phyloP scores from a whole-genome alignment of 1,140 invertebrate genomes.

The Aphelenchoides besseyi region DNA sequence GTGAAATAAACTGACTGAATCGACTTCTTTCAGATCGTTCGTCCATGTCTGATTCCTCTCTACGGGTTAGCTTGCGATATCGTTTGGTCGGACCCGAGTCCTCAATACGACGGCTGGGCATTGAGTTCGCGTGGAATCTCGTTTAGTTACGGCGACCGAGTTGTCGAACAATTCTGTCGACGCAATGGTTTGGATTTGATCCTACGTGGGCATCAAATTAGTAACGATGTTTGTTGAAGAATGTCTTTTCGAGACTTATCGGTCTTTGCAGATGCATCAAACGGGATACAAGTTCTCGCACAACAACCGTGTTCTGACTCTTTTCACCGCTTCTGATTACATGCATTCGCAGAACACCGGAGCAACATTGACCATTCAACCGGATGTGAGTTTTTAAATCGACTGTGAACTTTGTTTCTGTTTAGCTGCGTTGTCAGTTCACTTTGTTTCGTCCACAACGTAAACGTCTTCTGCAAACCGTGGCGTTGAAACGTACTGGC shows the following conservation, averaged over 20 bases:
- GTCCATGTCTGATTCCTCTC: slow-evolving; percentile 27
- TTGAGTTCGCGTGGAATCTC: slow-evolving; percentile 27
- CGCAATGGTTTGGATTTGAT: slow-evolving; percentile 22
- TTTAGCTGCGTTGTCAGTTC: background rate
- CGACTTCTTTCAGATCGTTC: slow-evolving; percentile 20
- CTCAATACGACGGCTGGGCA: slow-evolving; percentile 23
- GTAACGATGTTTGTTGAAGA: slow-evolving; percentile 9
- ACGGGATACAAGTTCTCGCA: slow-evolving; percentile 24
- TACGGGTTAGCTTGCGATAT: slow-evolving; percentile 35
- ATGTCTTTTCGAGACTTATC: background rate
- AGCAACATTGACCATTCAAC: slow-evolving; percentile 21
- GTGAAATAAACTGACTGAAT: background rate
- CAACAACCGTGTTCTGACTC: slow-evolving; percentile 21
- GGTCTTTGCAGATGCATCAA: slow-evolving; percentile 22
- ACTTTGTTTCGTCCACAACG: slow-evolving; percentile 1
- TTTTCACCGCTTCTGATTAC: slow-evolving; percentile 32
- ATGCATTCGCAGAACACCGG: slow-evolving; percentile 24
- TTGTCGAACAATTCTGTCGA: slow-evolving; percentile 26
- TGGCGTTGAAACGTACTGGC: background rate
- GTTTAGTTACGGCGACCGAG: slow-evolving; percentile 26
- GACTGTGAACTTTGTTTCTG: background rate
- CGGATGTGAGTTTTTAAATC: background rate
- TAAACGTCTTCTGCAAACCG: background rate
- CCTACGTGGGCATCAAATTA: slow-evolving; percentile 26
- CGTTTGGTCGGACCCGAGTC: slow-evolving; percentile 34